Base-by-base conservation (phyloP, 2,888 invertebrate genomes). In the Rhingia campestris region DNA sequence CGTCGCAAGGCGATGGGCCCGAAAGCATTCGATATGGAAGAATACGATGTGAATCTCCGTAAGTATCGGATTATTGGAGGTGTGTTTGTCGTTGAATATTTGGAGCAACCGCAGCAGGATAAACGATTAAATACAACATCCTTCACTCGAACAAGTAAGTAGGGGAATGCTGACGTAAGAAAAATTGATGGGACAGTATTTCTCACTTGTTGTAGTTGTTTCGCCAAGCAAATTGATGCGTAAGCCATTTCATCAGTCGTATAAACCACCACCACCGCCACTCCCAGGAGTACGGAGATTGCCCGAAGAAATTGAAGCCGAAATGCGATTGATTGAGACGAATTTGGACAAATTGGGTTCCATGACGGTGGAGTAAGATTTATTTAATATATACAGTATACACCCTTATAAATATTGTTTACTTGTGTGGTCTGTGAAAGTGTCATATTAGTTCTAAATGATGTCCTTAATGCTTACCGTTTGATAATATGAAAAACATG, bases 301-400 rank as follows among this genome's bases (percentile, higher is more conserved):
- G 30, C 96, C 96, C 0, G 96, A 96, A 91, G 95, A 96, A 88
- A 95, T 96, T 32, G 97, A 97, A 88, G 94, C 94, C 0, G 96
- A 96, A 89, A 94, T 95, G 89, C 95, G 94, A 88, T 93, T 93
- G 86, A 93, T 95, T 32, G 96, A 97, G 87, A 92, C 93, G 2
- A 95, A 95, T 61, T 93, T 96, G 88, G 95, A 96, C 87, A 95
- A 94, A 86, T 92, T 97, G 22, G 94, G 95, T 0, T 91, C 94
- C 6, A 93, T 97, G 10, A 94, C 93, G 33, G 93, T 97, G 14
- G 94, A 95, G 96, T 96, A 89, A 92, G 93, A 70, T 70, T 70
- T 56, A 0, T 30, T 39, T 56, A 45, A 45, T 9, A 7, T 9
- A 6, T 22, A 37, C 1, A 43, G 12, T 43, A 49, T 56, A 37